phyloP scores from a whole-genome alignment of 2,888 invertebrate species.

The Metalampra italica region DNA sequence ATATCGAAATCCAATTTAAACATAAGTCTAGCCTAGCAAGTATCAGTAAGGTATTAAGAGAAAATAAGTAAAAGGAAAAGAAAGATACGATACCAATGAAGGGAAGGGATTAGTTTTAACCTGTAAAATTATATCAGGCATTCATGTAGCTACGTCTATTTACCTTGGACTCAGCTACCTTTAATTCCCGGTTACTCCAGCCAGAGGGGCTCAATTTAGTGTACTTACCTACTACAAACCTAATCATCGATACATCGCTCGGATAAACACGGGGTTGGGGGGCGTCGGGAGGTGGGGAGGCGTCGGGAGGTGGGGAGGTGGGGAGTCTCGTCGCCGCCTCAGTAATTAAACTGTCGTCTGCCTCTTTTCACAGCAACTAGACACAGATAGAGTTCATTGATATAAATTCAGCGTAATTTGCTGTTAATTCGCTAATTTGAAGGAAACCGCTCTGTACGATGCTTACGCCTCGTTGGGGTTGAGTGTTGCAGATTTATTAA shows the following conservation, averaged over 20 bases:
- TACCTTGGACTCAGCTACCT: too few species aligned
- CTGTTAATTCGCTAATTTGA: slow-evolving; percentile 1
- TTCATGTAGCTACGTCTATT: too few species aligned
- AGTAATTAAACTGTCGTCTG: slow-evolving; percentile 38
- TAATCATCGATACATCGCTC: slow-evolving; percentile 13
- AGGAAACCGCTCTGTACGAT: background rate
- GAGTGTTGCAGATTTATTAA: too few species aligned
- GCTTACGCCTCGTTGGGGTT: background rate
- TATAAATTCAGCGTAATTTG: slow-evolving; percentile 18
- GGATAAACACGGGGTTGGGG: slow-evolving; percentile 8
- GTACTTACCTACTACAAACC: slow-evolving; percentile 4
- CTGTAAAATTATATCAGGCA: too few species aligned
- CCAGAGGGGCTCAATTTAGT: background rate
- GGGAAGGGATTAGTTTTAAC: too few species aligned
- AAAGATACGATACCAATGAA: too few species aligned
- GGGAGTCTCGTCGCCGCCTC: slow-evolving; percentile 10
- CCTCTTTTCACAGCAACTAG: slow-evolving; percentile 23
- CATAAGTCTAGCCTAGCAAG: too few species aligned
- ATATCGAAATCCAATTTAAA: too few species aligned
- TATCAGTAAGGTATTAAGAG: too few species aligned
- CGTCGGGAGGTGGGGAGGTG: background rate
- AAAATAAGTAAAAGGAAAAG: too few species aligned
- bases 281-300: slow-evolving; percentile 6
- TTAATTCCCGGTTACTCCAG: too few species aligned
- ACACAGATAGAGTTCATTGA: slow-evolving; percentile 24